phyloP scores from a whole-genome alignment of 1,140 invertebrate species.

The Dolichoris vasculosae region DNA sequence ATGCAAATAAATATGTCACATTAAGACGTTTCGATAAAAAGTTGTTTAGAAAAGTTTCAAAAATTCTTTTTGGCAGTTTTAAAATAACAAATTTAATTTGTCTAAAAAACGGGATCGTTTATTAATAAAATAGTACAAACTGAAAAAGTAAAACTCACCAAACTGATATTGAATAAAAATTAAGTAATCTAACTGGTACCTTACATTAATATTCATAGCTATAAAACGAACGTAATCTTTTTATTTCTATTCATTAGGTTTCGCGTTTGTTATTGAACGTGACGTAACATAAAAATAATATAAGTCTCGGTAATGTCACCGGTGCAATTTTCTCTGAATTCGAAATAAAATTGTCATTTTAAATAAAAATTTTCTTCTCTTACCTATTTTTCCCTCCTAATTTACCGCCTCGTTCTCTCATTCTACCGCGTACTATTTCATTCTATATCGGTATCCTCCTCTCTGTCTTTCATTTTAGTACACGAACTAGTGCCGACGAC shows the following conservation, averaged over 20 bases:
- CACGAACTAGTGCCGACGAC: background rate
- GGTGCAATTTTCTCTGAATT: background rate
- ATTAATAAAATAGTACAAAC: too few species aligned
- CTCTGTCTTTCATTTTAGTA: background rate
- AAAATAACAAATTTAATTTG: too few species aligned
- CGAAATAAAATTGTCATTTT: constrained; percentile 2
- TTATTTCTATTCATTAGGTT: background rate
- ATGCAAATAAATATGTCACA: too few species aligned
- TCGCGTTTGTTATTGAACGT: background rate
- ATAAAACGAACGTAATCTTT: too few species aligned
- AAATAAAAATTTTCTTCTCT: constrained; percentile 26
- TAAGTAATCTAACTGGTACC: too few species aligned
- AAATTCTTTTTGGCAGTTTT: too few species aligned
- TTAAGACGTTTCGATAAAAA: too few species aligned
- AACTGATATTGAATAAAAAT: too few species aligned
- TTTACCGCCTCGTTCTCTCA: background rate
- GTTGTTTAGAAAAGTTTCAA: too few species aligned
- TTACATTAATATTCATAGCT: too few species aligned
- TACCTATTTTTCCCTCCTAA: background rate
- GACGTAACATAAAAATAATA: background rate
- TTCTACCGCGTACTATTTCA: background rate
- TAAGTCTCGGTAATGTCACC: background rate
- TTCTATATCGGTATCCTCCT: background rate
- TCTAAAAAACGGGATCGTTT: too few species aligned
- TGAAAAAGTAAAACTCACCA: too few species aligned